Percentiles rank a stretch among this genome's conserved stretches.
These are phyloP conservation scores for Butorides virescens DNA, from an alignment of 2,113 vertebrate genomes.

Conservation along the genomic window DNA sequence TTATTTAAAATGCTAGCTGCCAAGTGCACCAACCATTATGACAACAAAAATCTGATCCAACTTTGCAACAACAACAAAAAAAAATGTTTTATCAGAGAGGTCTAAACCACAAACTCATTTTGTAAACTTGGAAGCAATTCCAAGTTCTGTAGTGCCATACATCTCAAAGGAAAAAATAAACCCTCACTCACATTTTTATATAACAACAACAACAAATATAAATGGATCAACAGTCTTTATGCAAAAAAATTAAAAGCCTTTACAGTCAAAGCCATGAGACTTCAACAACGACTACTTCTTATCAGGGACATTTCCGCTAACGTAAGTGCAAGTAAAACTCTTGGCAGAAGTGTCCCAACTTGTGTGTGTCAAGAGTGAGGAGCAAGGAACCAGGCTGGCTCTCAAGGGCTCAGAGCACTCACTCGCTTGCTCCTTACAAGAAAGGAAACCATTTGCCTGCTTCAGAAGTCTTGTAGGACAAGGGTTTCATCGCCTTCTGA, in stretches of 20 bases:
- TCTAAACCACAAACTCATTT: slow-evolving; percentile 56
- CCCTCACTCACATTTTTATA: slow-evolving; percentile 50
- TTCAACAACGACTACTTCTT: slow-evolving; percentile 14
- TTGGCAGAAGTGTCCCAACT: slow-evolving; percentile 1
- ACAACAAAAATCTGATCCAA: slow-evolving; percentile 60
- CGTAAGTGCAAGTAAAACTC: slow-evolving; percentile 40
- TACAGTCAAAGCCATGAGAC: neutral
- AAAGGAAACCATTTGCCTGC: neutral
- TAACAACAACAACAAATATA: slow-evolving; percentile 5
- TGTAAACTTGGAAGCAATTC: slow-evolving; percentile 69
- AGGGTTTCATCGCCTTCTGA: neutral
- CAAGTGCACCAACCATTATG: slow-evolving; percentile 24
- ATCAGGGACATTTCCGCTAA: slow-evolving; percentile 43
- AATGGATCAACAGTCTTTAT: slow-evolving; percentile 18
- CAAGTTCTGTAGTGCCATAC: neutral
- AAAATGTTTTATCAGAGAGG: slow-evolving; percentile 69
- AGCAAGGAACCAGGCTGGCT: neutral
- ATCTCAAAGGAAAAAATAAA: slow-evolving; percentile 71
- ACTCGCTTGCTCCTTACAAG: neutral
- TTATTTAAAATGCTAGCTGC: slow-evolving; percentile 47
- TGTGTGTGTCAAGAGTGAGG: neutral
- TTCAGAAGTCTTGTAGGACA: neutral
- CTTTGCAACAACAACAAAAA: slow-evolving; percentile 48
- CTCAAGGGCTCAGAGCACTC: neutral
- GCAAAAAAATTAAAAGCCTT: slow-evolving; percentile 30